Evolutionary conservation across 2,113 vertebrate genomes (phyloP).

Genomic region (Lonchura striata): DNA sequence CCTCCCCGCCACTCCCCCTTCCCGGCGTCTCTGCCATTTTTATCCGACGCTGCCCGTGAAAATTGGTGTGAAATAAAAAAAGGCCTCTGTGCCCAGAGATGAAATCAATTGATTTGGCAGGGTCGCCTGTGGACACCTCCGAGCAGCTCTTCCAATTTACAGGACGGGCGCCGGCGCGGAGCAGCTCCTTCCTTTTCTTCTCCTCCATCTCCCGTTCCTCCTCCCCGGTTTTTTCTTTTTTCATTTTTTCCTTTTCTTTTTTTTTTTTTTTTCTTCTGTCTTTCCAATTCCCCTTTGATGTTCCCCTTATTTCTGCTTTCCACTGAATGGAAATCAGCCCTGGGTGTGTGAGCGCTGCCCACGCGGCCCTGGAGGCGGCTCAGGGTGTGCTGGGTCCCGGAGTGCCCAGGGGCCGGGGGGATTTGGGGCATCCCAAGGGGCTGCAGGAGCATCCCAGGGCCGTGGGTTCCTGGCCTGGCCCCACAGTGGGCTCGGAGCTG

Average conservation of each 20-base stretch:
- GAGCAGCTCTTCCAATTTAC: constrained; percentile 53
- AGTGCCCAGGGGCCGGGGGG: rapidly evolving
- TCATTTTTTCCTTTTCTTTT: not conserved
- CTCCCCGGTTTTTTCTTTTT: not conserved
- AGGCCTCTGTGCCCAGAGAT: constrained; percentile 72
- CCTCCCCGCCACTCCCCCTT: not conserved
- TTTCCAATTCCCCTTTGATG: constrained; percentile 57
- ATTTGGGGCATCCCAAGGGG: not conserved
- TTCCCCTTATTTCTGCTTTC: constrained; percentile 34
- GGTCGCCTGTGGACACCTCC: constrained; percentile 58
- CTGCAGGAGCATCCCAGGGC: not conserved
- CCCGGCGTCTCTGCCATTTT: constrained; percentile 54
- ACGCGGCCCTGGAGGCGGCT: not conserved
- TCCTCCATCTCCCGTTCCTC: not conserved
- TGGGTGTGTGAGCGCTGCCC: not conserved
- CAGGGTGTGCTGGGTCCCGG: rapidly evolving
- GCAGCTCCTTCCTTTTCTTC: not conserved
- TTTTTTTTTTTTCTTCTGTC: not conserved
- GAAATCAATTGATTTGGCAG: constrained; percentile 76
- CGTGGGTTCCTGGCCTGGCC: rapidly evolving
- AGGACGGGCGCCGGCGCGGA: not conserved
- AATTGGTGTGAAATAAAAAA: constrained; percentile 82
- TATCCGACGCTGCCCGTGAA: constrained; percentile 65
- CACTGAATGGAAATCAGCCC: constrained; percentile 41
- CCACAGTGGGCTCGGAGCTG: rapidly evolving